Evolutionary conservation across 2,888 invertebrate genomes (phyloP), one percentile per base, ranked within the genome.

Genomic region (Drosophila histrio): DNA sequence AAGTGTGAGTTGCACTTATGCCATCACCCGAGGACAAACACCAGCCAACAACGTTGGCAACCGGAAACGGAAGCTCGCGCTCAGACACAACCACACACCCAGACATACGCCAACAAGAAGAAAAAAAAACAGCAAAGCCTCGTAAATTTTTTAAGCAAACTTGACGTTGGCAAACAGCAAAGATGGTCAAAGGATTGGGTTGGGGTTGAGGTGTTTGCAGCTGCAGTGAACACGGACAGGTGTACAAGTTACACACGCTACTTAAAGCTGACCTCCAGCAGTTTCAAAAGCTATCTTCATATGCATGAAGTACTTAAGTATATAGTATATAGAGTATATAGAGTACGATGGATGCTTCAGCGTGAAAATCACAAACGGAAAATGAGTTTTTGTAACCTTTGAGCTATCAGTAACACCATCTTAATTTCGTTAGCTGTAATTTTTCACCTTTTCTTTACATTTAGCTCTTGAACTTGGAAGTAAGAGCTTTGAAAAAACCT

Each of bases 21-120:
- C 19, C 44, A 50, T 15, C 34, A 9, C 38, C 24, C 21, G 7
- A 22, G 38, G 24, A 44, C 41, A 54, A 22, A 65, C 47, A 64
- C 9, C 74, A 56, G 39, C 28, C 46, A 28, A 21, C 46, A 22
- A 70, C 28, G 54, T 63, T 63, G 52, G 50, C 52, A 53, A 59
- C 49, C 73, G 69, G 60, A 77, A 77, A 60, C 68, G 68, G 78
- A 75, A 77, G 49, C 63, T 39, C 44, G 46, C 72, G 32, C 57
- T 49, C 60, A 50, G 8, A 52, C 24, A 49, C 46, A 26, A 13
- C 6, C 11, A 11, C 36, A 54, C 53, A 39, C 2, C 26, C 26
- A 32, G 9, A 26, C 19, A 36, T 34, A 50, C 15, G 5, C 38
- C 11, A 19, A 19, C 5, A 56, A 34, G 4, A 28, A 22, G 21